A percentile compares a stretch with the other conserved stretches of the same genome.
phyloP scores from a whole-genome alignment of 2,797 vertebrate genomes.

The Aldrovandia affinis region DNA sequence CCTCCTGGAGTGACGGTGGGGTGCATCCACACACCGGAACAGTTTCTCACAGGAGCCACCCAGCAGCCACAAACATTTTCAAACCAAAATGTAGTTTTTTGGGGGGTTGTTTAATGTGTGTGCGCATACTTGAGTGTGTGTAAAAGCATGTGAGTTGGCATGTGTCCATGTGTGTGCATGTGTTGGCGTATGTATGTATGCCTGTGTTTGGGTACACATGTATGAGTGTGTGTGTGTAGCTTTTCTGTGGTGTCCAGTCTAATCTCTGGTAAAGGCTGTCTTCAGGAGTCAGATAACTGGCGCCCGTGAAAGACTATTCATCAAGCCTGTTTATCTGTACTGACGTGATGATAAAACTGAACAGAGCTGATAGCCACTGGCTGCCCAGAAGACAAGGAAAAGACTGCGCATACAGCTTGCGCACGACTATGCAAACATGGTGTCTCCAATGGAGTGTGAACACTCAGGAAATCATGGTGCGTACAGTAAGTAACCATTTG shows the following conservation, averaged over 20 bases:
- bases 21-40: too few relatives aligned
- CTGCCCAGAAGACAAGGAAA: neutral
- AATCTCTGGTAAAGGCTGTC: neutral
- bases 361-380: neutral
- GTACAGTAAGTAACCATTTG: constrained; percentile 3
- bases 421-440: neutral
- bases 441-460: constrained; percentile 8
- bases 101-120: too few relatives aligned
- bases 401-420: neutral
- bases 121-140: too few relatives aligned
- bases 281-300: constrained; percentile 3
- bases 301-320: neutral
- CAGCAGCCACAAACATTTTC: too few relatives aligned
- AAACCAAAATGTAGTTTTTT: too few relatives aligned
- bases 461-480: neutral
- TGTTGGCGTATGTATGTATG: neutral
- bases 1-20: too few relatives aligned
- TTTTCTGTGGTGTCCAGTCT: neutral
- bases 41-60: too few relatives aligned
- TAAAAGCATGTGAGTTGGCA: neutral
- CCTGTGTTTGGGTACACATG: neutral
- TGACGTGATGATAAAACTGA: constrained; percentile 12
- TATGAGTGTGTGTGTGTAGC: neutral
- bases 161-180: neutral
- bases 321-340: neutral